A percentile compares a stretch with the other conserved stretches of the same genome.
phyloP scores from a whole-genome alignment of 2,888 invertebrate species.

The Eupithecia vulgata region DNA sequence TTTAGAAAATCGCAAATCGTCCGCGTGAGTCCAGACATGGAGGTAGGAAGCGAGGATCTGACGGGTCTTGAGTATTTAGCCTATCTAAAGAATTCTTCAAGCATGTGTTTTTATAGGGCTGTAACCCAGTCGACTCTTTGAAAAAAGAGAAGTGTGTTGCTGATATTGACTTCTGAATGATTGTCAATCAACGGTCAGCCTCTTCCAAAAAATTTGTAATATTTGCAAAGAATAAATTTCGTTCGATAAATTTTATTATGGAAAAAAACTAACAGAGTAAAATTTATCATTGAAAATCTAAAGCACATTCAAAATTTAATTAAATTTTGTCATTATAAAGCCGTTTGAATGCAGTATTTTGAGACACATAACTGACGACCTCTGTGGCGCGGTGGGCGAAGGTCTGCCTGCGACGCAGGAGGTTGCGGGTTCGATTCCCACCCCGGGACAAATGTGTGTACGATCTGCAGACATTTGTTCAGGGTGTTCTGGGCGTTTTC shows the following conservation, averaged over 20 bases:
- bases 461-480: too few species aligned
- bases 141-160: neutral
- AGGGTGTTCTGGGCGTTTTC: too few species aligned
- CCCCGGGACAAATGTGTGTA: too few species aligned
- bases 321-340: neutral
- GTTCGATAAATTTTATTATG: too few species aligned
- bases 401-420: too few species aligned
- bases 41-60: constrained; percentile 21
- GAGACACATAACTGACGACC: too few species aligned
- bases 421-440: too few species aligned
- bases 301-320: too few species aligned
- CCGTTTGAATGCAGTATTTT: neutral
- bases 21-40: constrained; percentile 37
- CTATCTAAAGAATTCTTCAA: neutral
- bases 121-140: neutral
- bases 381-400: too few species aligned
- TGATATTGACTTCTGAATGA: neutral
- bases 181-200: neutral
- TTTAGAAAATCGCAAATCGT: constrained; percentile 67
- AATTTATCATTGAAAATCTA: too few species aligned
- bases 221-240: too few species aligned
- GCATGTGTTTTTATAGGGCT: neutral
- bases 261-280: too few species aligned
- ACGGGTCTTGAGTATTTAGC: neutral
- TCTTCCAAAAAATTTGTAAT: neutral